A percentile compares a stretch with the other conserved stretches of the same genome.
Evolutionary conservation across 2,113 vertebrate genomes (phyloP).

Genomic region (Speoplatyrhinus poulsoni): DNA sequence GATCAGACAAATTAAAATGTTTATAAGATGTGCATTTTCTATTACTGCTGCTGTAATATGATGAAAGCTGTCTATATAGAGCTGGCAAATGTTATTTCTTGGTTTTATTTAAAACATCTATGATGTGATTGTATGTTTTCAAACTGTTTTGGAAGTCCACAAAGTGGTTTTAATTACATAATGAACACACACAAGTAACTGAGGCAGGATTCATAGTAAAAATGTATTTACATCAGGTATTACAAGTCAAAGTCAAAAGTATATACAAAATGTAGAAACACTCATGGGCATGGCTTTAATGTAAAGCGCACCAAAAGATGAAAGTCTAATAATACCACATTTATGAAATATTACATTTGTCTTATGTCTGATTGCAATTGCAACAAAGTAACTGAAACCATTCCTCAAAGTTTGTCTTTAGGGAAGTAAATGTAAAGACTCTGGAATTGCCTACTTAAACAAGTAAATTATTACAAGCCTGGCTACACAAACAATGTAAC

Average conservation of each 20-base stretch:
- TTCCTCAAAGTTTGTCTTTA: constrained; percentile 34
- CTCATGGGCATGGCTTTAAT: constrained; percentile 14
- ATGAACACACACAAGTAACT: too few species aligned
- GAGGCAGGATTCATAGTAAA: too few species aligned
- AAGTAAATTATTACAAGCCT: constrained; percentile 7
- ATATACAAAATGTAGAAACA: constrained; percentile 50
- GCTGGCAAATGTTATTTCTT: too few species aligned
- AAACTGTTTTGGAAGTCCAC: too few species aligned
- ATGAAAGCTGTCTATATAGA: too few species aligned
- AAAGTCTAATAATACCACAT: constrained; percentile 13
- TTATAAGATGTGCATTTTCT: too few species aligned
- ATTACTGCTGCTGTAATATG: too few species aligned
- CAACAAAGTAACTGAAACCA: constrained; percentile 2
- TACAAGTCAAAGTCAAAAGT: constrained; percentile 5
- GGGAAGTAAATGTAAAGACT: constrained; percentile 16
- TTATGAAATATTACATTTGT: constrained; percentile 25
- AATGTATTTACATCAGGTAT: too few species aligned
- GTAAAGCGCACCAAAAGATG: constrained; percentile 30
- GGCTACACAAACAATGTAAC: constrained; percentile 30
- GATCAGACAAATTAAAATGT: too few species aligned
- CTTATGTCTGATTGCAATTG: constrained; percentile 36
- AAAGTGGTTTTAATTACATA: too few species aligned
- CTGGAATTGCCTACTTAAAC: constrained; percentile 32
- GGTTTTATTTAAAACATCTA: too few species aligned
- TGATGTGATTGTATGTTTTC: too few species aligned